Evolutionary conservation across 2,113 vertebrate species (phyloP).

Genomic region (Hydrochoerus hydrochaeris): DNA sequence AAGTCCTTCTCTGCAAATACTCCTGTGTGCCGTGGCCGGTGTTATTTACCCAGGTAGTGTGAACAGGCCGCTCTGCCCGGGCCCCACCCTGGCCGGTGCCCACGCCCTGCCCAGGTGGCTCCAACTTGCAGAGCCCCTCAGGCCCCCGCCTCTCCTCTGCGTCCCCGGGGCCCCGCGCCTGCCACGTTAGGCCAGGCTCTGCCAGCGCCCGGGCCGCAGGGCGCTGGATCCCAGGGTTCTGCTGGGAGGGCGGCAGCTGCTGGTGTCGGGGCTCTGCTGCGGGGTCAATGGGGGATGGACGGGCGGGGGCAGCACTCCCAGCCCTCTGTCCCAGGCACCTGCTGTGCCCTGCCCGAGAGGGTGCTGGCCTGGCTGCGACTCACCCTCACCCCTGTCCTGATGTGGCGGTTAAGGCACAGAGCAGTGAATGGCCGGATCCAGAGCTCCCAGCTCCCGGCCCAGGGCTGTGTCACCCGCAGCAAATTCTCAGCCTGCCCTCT

Average conservation of each 20-base stretch:
- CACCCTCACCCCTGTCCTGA: accelerated
- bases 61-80: conserved; percentile 31
- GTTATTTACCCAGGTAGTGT: conserved; percentile 57
- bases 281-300: not conserved
- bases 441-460: not conserved
- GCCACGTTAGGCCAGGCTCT: conserved; percentile 75
- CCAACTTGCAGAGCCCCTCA: not conserved
- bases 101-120: conserved; percentile 28
- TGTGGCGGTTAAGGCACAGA: not conserved
- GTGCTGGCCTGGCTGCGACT: accelerated
- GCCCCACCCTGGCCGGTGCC: conserved; percentile 32
- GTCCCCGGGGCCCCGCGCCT: conserved; percentile 46
- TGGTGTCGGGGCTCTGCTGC: not conserved
- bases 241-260: not conserved
- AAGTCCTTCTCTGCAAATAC: conserved; percentile 66
- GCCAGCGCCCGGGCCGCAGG: conserved; percentile 67
- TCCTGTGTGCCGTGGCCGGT: conserved; percentile 15
- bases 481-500: not conserved
- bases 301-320: not conserved
- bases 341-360: accelerated
- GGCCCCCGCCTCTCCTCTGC: not conserved
- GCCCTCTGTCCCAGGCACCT: not conserved
- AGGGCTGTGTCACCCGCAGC: not conserved
- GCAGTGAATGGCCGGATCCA: not conserved
- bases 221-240: too few relatives aligned